phyloP scores from a whole-genome alignment of 2,113 vertebrate species.

The Myiozetetes cayanensis region DNA sequence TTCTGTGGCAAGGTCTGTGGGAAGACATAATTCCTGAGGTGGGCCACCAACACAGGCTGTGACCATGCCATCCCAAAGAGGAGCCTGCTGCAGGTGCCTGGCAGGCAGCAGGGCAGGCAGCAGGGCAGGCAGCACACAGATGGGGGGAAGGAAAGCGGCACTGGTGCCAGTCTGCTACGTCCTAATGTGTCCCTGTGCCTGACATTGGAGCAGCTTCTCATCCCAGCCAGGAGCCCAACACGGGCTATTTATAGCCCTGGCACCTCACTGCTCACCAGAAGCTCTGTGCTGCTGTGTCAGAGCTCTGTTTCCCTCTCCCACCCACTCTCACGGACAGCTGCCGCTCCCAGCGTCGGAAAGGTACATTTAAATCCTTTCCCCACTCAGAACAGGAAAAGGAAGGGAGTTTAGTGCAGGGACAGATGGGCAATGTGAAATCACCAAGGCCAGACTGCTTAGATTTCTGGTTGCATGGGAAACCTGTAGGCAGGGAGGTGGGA shows the following conservation, averaged over 20 bases:
- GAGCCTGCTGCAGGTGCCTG: neutral
- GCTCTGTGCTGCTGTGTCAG: neutral
- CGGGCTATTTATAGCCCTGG: constrained; percentile 36
- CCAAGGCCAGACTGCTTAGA: neutral
- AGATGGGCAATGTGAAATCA: neutral
- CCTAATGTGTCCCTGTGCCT: neutral
- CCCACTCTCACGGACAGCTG: neutral
- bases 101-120: neutral
- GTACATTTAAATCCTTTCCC: neutral
- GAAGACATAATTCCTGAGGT: neutral
- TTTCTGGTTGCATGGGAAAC: neutral
- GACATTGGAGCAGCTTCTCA: neutral
- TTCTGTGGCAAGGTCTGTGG: no score
- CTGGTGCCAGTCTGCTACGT: accelerated
- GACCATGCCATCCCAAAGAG: neutral
- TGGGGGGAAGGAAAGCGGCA: neutral
- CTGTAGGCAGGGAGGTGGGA: neutral
- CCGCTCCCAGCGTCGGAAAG: neutral
- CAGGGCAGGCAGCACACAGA: neutral
- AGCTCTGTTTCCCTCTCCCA: neutral
- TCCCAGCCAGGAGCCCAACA: neutral
- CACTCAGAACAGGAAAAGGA: neutral
- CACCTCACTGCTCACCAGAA: neutral
- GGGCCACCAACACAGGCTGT: accelerated
- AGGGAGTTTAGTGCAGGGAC: neutral